These are phyloP conservation scores for Brenthis daphne DNA, from an alignment of 2,888 invertebrate species.

Conservation along the genomic window DNA sequence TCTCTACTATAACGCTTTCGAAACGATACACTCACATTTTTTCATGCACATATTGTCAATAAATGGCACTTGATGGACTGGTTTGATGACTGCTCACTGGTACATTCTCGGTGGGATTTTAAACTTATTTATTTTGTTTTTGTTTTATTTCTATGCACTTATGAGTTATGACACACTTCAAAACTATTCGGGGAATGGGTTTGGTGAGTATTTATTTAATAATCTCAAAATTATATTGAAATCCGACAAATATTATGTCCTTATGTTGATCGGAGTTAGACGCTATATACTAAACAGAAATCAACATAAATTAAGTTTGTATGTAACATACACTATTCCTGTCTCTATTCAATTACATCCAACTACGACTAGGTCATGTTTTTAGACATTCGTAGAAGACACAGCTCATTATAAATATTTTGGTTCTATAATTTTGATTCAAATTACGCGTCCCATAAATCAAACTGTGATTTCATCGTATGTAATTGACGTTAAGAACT, in stretches of 20 bases:
- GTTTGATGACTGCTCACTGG: slow-evolving; percentile 21
- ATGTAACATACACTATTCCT: background rate
- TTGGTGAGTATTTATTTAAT: background rate
- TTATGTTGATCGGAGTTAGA: too few species aligned
- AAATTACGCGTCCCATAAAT: slow-evolving; percentile 2
- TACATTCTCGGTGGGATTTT: slow-evolving; percentile 5
- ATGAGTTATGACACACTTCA: slow-evolving; percentile 29
- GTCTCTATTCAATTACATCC: background rate
- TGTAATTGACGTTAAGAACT: slow-evolving; percentile 64
- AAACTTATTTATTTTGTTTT: slow-evolving; percentile 5
- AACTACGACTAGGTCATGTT: too few species aligned
- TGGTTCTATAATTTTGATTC: slow-evolving; percentile 9
- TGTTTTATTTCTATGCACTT: slow-evolving; percentile 2
- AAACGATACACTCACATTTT: slow-evolving; percentile 6
- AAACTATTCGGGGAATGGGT: slow-evolving; percentile 11
- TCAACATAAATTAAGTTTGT: background rate
- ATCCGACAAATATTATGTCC: too few species aligned
- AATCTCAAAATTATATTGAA: too few species aligned
- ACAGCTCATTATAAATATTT: slow-evolving; percentile 12
- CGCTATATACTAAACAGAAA: too few species aligned
- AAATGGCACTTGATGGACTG: slow-evolving; percentile 26
- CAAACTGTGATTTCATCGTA: slow-evolving; percentile 67
- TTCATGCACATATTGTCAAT: slow-evolving; percentile 1
- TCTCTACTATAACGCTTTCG: background rate
- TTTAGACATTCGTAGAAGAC: too few species aligned